phyloP scores from a whole-genome alignment of 2,888 invertebrate genomes.

The Orthosia gracilis region DNA sequence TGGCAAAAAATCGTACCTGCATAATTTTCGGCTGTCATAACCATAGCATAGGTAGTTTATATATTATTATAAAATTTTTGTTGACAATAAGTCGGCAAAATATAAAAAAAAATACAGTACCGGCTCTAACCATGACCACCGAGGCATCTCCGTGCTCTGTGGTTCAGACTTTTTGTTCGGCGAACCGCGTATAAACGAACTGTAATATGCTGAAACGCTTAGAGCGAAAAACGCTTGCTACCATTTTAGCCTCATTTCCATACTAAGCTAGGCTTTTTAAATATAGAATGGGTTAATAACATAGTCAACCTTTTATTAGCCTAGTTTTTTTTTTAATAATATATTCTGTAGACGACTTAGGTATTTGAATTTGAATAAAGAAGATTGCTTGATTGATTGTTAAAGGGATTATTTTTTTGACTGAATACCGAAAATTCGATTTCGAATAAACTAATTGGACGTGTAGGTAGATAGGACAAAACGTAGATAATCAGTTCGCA shows the following conservation, averaged over 20 bases:
- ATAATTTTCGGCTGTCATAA: too few relatives aligned
- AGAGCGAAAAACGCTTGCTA: conserved; percentile 30
- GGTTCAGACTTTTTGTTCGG: conserved; percentile 5
- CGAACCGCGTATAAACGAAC: conserved; percentile 16
- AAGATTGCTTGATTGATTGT: background rate
- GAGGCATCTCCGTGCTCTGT: background rate
- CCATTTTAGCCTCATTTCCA: conserved; percentile 47
- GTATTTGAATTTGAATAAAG: background rate
- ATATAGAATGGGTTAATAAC: conserved; percentile 30
- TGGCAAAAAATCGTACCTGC: too few relatives aligned
- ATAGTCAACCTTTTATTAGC: background rate
- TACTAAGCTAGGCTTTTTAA: conserved; percentile 26
- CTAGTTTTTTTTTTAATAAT: background rate
- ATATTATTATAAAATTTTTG: too few relatives aligned
- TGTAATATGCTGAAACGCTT: conserved; percentile 37
- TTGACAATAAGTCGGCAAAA: too few relatives aligned
- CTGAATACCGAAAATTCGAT: conserved; percentile 6
- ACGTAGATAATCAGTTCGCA: background rate
- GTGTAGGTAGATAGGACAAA: background rate
- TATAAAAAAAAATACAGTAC: too few relatives aligned
- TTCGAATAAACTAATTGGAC: background rate
- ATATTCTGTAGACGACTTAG: background rate
- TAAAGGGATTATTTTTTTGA: background rate
- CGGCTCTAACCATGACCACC: too few relatives aligned
- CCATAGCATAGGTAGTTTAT: too few relatives aligned